Percentiles rank a stretch among this genome's conserved stretches.
phyloP scores from a whole-genome alignment of 2,797 vertebrate genomes.

The Threskiornis aethiopicus region DNA sequence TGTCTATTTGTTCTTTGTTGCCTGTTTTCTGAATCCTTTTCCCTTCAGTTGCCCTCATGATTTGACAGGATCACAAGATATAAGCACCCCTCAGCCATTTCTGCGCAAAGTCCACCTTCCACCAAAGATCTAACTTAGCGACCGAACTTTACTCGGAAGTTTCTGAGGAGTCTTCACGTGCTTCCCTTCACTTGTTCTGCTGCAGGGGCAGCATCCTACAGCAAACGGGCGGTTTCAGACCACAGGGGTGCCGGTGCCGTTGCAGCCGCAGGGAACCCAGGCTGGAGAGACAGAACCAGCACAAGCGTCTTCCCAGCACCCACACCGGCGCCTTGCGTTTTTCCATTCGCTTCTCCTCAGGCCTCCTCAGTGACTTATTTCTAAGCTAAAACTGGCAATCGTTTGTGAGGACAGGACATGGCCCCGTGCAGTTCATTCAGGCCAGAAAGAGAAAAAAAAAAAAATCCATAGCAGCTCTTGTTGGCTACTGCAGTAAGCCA shows the following conservation, averaged over 20 bases:
- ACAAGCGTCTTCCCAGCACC: not conserved
- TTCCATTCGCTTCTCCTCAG: not conserved
- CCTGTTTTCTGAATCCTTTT: not conserved
- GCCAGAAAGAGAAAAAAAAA: not conserved
- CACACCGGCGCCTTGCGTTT: not conserved
- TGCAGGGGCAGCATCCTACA: not conserved
- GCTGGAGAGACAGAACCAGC: not conserved
- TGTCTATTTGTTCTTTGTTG: not conserved
- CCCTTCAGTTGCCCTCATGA: not conserved
- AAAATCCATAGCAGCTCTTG: not conserved
- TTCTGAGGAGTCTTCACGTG: not conserved
- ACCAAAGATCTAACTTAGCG: not conserved
- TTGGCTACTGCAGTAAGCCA: not conserved
- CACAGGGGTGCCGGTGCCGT: too few relatives aligned
- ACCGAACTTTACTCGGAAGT: not conserved
- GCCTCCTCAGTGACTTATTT: not conserved
- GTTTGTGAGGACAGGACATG: not conserved
- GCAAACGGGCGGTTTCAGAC: not conserved
- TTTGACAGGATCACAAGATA: not conserved
- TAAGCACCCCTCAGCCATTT: not conserved
- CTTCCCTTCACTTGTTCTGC: not conserved
- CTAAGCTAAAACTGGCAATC: not conserved
- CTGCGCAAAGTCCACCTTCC: not conserved
- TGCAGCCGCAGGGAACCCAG: not conserved
- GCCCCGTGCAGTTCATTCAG: accelerated